Conservation (phyloP, 2,797 vertebrate genomes). For the Perodicticus potto region DNA sequence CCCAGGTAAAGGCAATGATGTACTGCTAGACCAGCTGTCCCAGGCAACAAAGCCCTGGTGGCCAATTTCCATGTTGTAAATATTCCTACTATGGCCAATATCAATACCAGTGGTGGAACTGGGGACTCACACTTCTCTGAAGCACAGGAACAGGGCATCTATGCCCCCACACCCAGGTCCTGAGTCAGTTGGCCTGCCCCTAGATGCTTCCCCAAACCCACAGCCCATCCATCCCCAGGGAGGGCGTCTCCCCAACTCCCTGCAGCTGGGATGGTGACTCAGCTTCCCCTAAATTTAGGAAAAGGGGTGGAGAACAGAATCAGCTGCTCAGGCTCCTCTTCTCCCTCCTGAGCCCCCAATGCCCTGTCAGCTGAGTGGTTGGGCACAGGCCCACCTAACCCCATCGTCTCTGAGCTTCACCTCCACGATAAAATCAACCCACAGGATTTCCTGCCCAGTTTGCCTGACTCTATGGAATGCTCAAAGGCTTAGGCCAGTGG, state of each 20-base stretch:
- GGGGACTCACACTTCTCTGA: not conserved
- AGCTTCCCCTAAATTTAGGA: conserved; percentile 75
- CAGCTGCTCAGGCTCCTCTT: conserved; percentile 39
- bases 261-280: conserved; percentile 76
- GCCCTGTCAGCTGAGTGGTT: not conserved
- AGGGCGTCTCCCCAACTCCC: conserved; percentile 40
- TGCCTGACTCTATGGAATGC: not conserved
- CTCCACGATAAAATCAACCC: not conserved
- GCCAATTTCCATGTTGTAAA: not conserved
- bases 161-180: not conserved
- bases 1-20: not conserved
- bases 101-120: not conserved
- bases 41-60: not conserved
- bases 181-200: conserved; percentile 2
- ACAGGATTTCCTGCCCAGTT: not conserved
- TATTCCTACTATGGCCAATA: not conserved
- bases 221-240: not conserved
- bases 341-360: not conserved
- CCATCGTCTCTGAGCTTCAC: not conserved
- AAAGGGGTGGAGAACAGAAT: conserved; percentile 5
- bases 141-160: not conserved
- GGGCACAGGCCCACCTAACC: not conserved
- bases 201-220: conserved; percentile 51
- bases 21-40: not conserved
- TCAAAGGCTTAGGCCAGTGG: not conserved